Conservation (phyloP, 1,140 invertebrate genomes). For the Drosophila sp. region DNA sequence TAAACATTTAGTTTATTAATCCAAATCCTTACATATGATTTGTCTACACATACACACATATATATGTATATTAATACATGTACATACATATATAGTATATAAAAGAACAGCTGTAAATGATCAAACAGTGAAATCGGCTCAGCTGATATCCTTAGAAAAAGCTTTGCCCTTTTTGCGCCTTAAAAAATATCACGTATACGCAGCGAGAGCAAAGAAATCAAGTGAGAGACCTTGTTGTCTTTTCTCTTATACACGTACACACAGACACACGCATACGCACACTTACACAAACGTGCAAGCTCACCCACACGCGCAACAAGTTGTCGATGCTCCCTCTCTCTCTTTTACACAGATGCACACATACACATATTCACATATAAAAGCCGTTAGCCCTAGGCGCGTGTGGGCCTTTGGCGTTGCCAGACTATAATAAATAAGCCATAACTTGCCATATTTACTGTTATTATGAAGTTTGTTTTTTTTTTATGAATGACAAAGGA, state of each 20-base stretch:
- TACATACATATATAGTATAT: slow-evolving; percentile 25
- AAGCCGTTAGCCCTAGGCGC: slow-evolving; percentile 42
- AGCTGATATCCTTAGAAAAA: slow-evolving; percentile 53
- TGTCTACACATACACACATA: slow-evolving; percentile 50
- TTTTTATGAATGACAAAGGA: slow-evolving; percentile 22
- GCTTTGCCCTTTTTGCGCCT: slow-evolving; percentile 63
- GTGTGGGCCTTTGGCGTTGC: slow-evolving; percentile 39
- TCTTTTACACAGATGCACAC: slow-evolving; percentile 30
- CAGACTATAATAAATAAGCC: slow-evolving; percentile 23
- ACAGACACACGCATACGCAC: slow-evolving; percentile 14
- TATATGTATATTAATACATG: slow-evolving; percentile 43
- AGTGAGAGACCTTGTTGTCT: slow-evolving; percentile 41
- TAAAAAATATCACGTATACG: slow-evolving; percentile 56
- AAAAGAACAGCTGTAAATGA: slow-evolving; percentile 53
- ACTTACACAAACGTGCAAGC: slow-evolving; percentile 47
- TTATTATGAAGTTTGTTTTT: slow-evolving; percentile 37
- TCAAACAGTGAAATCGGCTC: slow-evolving; percentile 16
- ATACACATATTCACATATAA: slow-evolving; percentile 10
- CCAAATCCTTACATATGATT: not conserved
- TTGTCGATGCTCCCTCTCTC: slow-evolving; percentile 50
- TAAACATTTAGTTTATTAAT: slow-evolving; percentile 66
- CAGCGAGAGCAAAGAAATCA: slow-evolving; percentile 29
- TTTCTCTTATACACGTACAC: slow-evolving; percentile 27
- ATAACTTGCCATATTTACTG: slow-evolving; percentile 39
- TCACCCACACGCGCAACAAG: slow-evolving; percentile 66